Conservation (phyloP, 2,113 vertebrate species). For the Pyrgilauda ruficollis region DNA sequence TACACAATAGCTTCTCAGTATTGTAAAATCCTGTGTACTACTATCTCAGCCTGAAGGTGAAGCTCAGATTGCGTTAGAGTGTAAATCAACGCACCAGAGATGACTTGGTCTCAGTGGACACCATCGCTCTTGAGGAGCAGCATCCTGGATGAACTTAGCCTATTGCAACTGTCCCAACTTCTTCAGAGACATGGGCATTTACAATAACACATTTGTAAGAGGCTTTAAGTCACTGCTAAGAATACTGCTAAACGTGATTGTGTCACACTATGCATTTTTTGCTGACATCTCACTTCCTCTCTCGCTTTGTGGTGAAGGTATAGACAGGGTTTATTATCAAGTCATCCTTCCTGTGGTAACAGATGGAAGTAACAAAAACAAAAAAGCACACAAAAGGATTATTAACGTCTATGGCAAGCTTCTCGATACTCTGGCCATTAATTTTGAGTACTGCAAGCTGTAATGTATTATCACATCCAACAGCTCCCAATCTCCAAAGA, state of each 20-base stretch:
- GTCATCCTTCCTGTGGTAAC: slow-evolving; percentile 61
- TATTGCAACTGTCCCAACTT: slow-evolving; percentile 4
- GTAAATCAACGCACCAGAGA: background rate
- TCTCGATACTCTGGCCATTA: slow-evolving; percentile 8
- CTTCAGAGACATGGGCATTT: background rate
- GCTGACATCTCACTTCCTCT: slow-evolving; percentile 71
- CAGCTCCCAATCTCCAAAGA: background rate
- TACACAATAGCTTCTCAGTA: background rate
- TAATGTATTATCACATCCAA: slow-evolving; percentile 56
- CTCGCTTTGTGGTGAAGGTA: slow-evolving; percentile 56
- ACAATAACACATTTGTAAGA: slow-evolving; percentile 12
- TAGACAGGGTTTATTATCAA: slow-evolving; percentile 60
- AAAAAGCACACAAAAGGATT: slow-evolving; percentile 17
- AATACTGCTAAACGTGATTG: slow-evolving; percentile 11
- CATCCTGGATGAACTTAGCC: background rate
- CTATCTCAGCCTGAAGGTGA: background rate
- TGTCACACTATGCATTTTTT: slow-evolving; percentile 45
- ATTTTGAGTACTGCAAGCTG: slow-evolving; percentile 25
- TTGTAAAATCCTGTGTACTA: background rate
- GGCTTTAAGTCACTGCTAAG: slow-evolving; percentile 26
- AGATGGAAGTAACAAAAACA: slow-evolving; percentile 55
- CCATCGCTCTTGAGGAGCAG: background rate
- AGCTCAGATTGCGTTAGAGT: background rate
- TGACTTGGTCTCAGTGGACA: background rate
- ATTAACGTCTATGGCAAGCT: slow-evolving; percentile 24